These are phyloP conservation scores for Rhabdomys dilectus DNA, from an alignment of 2,113 vertebrate species.

Conservation along the genomic window DNA sequence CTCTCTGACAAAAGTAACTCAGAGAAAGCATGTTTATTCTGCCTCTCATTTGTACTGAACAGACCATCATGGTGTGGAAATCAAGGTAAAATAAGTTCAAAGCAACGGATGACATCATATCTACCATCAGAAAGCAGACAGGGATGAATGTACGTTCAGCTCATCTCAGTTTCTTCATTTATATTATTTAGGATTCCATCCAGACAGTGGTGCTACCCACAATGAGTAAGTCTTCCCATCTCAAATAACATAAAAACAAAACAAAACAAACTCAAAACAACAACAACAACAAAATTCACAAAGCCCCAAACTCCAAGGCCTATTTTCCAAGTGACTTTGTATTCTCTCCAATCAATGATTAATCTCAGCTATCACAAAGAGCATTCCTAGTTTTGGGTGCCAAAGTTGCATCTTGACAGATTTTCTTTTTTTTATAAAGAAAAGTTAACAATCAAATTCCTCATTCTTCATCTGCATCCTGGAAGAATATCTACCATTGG, in stretches of 20 bases:
- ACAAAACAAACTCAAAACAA: too few species aligned
- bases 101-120: too few species aligned
- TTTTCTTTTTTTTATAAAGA: background rate
- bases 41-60: background rate
- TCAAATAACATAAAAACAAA: background rate
- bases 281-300: background rate
- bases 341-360: background rate
- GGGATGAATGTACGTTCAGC: too few species aligned
- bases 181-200: background rate
- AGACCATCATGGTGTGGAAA: too few species aligned
- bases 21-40: background rate
- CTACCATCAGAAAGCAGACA: background rate
- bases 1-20: background rate
- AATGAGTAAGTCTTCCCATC: too few species aligned
- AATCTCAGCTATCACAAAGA: background rate
- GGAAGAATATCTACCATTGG: accelerated
- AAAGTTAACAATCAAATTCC: background rate
- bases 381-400: background rate
- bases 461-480: background rate
- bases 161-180: background rate
- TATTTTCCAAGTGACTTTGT: background rate
- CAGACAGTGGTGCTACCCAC: background rate
- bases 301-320: background rate
- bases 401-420: background rate
- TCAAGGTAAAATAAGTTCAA: background rate